These are phyloP conservation scores for Dermatemys mawii DNA, from an alignment of 2,113 vertebrate genomes.

Conservation along the genomic window DNA sequence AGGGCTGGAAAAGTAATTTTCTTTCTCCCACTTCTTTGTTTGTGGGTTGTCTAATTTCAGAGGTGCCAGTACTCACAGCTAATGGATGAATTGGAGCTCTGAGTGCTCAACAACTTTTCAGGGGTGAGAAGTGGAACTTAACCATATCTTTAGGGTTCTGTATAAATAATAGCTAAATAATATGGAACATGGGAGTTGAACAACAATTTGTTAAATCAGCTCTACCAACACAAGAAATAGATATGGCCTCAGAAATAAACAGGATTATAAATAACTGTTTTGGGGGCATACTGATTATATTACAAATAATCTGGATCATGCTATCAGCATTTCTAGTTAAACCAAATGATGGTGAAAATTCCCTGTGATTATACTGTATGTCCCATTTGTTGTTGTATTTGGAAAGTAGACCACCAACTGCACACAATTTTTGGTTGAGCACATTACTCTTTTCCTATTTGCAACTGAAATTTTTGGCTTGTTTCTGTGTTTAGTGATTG, in stretches of 20 bases:
- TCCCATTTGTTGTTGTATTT: neutral
- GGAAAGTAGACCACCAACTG: neutral
- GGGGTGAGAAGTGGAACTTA: fast-evolving
- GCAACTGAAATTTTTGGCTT: neutral
- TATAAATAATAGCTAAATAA: neutral
- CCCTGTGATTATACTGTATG: neutral
- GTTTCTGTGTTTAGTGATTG: neutral
- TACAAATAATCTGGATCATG: neutral
- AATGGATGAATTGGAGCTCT: neutral
- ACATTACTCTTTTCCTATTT: neutral
- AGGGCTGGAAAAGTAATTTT: neutral
- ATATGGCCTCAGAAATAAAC: neutral
- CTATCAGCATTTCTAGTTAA: neutral
- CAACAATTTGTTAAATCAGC: neutral
- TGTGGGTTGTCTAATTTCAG: neutral
- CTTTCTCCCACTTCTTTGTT: neutral
- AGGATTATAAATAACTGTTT: neutral
- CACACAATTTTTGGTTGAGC: neutral
- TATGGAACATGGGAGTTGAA: neutral
- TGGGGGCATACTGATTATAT: neutral
- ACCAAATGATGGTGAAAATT: neutral
- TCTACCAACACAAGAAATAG: neutral
- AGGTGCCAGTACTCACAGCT: neutral
- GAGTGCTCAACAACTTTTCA: neutral
- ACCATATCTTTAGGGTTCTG: neutral